phyloP scores from a whole-genome alignment of 2,888 invertebrate genomes.

The Hedya salicella region DNA sequence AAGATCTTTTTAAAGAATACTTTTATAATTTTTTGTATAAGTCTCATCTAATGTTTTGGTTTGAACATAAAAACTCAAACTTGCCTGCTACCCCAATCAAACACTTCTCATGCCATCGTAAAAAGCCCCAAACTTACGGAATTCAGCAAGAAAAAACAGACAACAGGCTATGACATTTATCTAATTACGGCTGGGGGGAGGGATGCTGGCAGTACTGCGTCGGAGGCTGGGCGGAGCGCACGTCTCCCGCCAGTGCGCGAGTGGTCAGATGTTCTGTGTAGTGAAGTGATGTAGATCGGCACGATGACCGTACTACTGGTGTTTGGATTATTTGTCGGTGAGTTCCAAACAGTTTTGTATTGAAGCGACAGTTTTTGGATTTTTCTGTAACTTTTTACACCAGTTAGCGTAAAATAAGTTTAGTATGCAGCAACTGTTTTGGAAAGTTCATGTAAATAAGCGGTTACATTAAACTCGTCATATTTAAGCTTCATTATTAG shows the following conservation, averaged over 20 bases:
- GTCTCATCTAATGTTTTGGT: too few species aligned
- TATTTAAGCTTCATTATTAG: too few species aligned
- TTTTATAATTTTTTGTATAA: too few species aligned
- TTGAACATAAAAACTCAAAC: too few species aligned
- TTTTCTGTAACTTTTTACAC: too few species aligned
- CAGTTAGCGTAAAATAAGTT: too few species aligned
- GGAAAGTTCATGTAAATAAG: too few species aligned
- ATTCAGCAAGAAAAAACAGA: conserved; percentile 65
- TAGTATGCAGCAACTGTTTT: too few species aligned
- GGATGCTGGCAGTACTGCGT: conserved; percentile 54
- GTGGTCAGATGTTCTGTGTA: not conserved
- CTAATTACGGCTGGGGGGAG: conserved; percentile 78
- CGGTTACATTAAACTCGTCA: too few species aligned
- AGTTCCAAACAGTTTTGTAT: conserved; percentile 47
- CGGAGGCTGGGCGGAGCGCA: conserved; percentile 51
- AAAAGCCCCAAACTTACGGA: conserved; percentile 55
- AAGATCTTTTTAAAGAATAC: too few species aligned
- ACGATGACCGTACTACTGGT: conserved; percentile 62
- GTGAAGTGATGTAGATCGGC: conserved; percentile 40
- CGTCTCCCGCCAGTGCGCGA: too few species aligned
- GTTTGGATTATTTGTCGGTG: conserved; percentile 67
- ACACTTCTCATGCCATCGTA: not conserved
- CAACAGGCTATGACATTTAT: conserved; percentile 83
- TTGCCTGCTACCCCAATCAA: not conserved
- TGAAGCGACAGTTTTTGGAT: too few species aligned